phyloP scores from a whole-genome alignment of 2,888 invertebrate genomes.

The Polymixis lichenea region DNA sequence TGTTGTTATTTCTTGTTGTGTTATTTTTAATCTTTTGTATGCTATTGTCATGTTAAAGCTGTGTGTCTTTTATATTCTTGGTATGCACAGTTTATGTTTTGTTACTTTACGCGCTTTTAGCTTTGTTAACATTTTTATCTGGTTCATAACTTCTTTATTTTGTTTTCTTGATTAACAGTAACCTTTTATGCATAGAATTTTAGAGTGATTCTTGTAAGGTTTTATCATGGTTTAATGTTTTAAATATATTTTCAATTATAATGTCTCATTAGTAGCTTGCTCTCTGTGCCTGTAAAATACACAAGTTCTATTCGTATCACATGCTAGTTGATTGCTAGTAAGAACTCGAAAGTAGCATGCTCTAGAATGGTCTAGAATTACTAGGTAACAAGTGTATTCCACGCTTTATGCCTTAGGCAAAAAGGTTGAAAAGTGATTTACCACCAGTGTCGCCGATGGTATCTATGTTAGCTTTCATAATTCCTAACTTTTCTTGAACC shows the following conservation, averaged over 20 bases:
- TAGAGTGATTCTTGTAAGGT: background rate
- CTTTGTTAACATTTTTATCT: slow-evolving; percentile 48
- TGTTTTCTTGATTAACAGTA: slow-evolving; percentile 23
- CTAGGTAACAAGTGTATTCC: too few relatives aligned
- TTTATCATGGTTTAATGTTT: background rate
- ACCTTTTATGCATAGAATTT: slow-evolving; percentile 10
- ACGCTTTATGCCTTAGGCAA: too few relatives aligned
- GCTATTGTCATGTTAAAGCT: slow-evolving; percentile 50
- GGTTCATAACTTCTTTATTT: slow-evolving; percentile 15
- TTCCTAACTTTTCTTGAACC: background rate
- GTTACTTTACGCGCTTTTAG: slow-evolving; percentile 36
- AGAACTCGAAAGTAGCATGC: too few relatives aligned
- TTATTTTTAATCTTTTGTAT: slow-evolving; percentile 45
- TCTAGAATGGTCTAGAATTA: too few relatives aligned
- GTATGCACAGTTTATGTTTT: slow-evolving; percentile 34
- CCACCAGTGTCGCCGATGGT: background rate
- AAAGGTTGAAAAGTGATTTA: too few relatives aligned
- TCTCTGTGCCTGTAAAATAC: too few relatives aligned
- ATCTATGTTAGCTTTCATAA: background rate
- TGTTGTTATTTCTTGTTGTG: slow-evolving; percentile 27
- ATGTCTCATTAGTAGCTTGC: too few relatives aligned
- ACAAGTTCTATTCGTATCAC: too few relatives aligned
- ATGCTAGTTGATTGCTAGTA: too few relatives aligned
- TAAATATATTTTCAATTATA: background rate
- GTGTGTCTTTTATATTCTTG: slow-evolving; percentile 36